Conservation (phyloP, 2,888 invertebrate species). For the Brachypalpus laphriformis region DNA sequence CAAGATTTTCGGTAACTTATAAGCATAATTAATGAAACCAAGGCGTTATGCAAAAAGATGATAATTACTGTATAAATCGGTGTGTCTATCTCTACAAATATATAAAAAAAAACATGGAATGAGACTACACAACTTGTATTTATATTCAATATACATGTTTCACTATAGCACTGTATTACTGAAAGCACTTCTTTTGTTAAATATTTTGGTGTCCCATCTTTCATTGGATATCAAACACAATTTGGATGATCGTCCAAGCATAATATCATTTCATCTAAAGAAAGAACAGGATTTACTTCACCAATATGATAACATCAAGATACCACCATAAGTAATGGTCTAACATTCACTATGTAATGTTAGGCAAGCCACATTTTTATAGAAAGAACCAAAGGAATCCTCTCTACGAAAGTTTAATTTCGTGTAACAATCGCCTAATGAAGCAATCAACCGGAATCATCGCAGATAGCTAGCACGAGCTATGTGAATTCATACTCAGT, state of each 20-base stretch:
- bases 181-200: background rate
- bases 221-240: constrained; percentile 13
- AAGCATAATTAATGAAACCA: too few relatives aligned
- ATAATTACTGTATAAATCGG: too few relatives aligned
- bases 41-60: too few relatives aligned
- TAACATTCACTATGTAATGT: constrained; percentile 12
- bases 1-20: too few relatives aligned
- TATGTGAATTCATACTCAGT: constrained; percentile 10
- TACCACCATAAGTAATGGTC: constrained; percentile 36
- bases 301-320: constrained; percentile 25
- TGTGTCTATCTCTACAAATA: too few relatives aligned
- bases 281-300: constrained; percentile 25
- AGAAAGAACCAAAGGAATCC: constrained; percentile 7
- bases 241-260: constrained; percentile 35
- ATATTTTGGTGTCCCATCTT: background rate
- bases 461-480: constrained; percentile 39
- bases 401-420: constrained; percentile 48
- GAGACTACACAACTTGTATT: too few relatives aligned
- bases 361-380: constrained; percentile 8
- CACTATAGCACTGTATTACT: background rate
- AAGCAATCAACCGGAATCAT: constrained; percentile 63
- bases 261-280: constrained; percentile 25
- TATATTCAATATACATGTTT: background rate
- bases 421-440: constrained; percentile 61
- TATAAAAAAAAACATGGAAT: too few relatives aligned